These are phyloP conservation scores for Marisa cornuarietis DNA, from an alignment of 1,140 invertebrate genomes.

Conservation along the genomic window DNA sequence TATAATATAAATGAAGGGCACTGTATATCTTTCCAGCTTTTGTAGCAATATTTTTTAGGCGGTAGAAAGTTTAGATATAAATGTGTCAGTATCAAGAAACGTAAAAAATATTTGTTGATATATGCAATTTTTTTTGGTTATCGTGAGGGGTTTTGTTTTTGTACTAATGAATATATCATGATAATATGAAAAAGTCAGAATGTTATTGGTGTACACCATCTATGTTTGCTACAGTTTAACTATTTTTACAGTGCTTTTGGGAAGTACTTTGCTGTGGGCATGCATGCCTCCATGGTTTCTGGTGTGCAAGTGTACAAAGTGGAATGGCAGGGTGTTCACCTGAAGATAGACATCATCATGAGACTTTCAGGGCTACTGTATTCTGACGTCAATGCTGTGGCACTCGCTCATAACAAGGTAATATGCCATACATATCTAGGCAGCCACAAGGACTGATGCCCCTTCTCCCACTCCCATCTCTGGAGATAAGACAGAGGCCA, in stretches of 20 bases:
- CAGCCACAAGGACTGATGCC: not conserved
- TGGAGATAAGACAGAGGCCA: not conserved
- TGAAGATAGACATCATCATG: not conserved
- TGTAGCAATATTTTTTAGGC: too few species aligned
- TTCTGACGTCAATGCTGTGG: not conserved
- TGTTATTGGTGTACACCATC: too few species aligned
- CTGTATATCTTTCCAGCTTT: too few species aligned
- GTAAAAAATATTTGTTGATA: too few species aligned
- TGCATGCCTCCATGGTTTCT: not conserved
- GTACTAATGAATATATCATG: too few species aligned
- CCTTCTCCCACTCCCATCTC: not conserved
- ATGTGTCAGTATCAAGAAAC: too few species aligned
- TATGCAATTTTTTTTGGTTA: not conserved
- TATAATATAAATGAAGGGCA: too few species aligned
- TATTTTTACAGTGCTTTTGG: constrained; percentile 15
- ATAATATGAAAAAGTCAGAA: too few species aligned
- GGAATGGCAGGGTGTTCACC: not conserved
- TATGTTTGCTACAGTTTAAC: too few species aligned
- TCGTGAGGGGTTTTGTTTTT: not conserved
- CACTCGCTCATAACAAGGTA: constrained; percentile 10
- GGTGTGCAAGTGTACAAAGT: not conserved
- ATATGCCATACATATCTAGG: not conserved
- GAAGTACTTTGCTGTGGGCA: constrained; percentile 10
- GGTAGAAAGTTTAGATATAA: too few species aligned
- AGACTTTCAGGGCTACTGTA: not conserved